Conservation (phyloP, 2,797 vertebrate genomes). For the Cynopterus sphinx region DNA sequence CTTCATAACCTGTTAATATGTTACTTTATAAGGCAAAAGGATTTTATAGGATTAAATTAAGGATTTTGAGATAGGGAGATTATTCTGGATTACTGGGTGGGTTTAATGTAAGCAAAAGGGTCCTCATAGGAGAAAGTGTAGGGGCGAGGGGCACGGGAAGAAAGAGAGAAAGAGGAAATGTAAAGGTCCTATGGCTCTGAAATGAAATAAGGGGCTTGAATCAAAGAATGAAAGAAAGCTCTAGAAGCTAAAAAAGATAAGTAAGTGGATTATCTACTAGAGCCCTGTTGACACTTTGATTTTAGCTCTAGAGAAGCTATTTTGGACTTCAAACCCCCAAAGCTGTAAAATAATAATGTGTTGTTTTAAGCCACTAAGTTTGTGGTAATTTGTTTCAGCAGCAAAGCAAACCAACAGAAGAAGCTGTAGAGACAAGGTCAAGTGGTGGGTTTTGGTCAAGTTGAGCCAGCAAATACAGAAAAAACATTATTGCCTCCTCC, state of each 20-base stretch:
- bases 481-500: background rate
- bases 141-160: no score
- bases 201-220: background rate
- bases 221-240: background rate
- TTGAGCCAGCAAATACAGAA: background rate
- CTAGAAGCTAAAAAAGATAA: background rate
- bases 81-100: background rate
- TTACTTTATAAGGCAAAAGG: background rate
- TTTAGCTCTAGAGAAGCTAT: background rate
- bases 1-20: background rate
- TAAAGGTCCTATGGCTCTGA: background rate
- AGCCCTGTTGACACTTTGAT: background rate
- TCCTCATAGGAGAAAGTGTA: background rate
- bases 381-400: background rate
- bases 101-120: background rate
- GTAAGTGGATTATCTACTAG: background rate
- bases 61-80: background rate
- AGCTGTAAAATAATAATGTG: background rate
- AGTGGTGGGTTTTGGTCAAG: background rate
- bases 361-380: background rate
- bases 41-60: background rate
- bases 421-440: background rate
- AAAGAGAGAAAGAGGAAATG: background rate
- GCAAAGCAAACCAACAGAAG: background rate
- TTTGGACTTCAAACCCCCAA: background rate